Evolutionary conservation across 1,140 invertebrate species (phyloP).

Genomic region (Ceratoteleas bidentatus): DNA sequence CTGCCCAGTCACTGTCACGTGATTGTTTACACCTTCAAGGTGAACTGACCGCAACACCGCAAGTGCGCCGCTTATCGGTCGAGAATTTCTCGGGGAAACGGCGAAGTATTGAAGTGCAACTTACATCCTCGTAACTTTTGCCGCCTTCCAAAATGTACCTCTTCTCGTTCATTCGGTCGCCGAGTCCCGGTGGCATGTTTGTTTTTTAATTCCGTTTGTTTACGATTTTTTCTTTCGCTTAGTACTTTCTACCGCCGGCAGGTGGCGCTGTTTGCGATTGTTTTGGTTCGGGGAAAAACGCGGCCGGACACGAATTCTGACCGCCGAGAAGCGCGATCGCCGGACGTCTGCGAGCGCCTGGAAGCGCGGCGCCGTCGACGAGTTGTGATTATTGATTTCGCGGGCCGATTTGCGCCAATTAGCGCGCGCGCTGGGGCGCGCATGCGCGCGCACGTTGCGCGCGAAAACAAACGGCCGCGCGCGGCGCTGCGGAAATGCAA

Average conservation of each 20-base stretch:
- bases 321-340: conserved; percentile 44
- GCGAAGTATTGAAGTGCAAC: no score
- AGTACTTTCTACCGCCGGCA: not conserved
- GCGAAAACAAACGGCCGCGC: not conserved
- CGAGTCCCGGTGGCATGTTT: conserved; percentile 67
- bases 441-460: conserved; percentile 4
- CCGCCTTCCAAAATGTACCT: conserved; percentile 79
- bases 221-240: conserved; percentile 16
- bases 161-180: conserved; percentile 73
- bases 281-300: conserved; percentile 6
- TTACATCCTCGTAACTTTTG: conserved; percentile 77
- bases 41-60: conserved; percentile 20
- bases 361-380: conserved; percentile 20
- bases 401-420: conserved; percentile 56
- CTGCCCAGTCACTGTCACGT: conserved; percentile 6
- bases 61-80: conserved; percentile 5
- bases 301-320: conserved; percentile 7
- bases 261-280: not conserved
- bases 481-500: conserved; percentile 2
- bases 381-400: conserved; percentile 65
- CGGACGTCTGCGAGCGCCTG: conserved; percentile 50
- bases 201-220: no score
- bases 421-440: conserved; percentile 21
- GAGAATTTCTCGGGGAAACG: conserved; percentile 3
- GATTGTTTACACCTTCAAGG: conserved; percentile 53